Base-by-base conservation (phyloP, 1,140 invertebrate genomes). In the Batillaria attramentaria region DNA sequence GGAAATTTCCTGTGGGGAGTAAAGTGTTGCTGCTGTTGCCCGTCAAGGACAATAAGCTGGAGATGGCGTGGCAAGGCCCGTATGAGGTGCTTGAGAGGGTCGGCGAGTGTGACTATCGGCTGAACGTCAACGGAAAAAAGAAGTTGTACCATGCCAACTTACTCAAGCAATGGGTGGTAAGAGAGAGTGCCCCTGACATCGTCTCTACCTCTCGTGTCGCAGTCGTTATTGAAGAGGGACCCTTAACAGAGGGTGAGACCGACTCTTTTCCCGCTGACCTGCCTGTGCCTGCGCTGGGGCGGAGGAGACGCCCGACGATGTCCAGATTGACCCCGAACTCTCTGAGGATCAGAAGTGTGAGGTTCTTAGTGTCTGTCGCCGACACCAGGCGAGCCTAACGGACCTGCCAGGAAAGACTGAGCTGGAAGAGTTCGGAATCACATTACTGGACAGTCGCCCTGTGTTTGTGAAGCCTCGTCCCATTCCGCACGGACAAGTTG, bases 401-500 rank as follows among this genome's bases (percentile, higher is more conserved):
- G 79, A 81, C 42, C 1, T 76, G 18, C 83, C 81, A 6, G 79
- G 78, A 1, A 62, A 72, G 10, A 80, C 83, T 2, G 50, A 78
- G 35, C 39, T 83, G 6, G 79, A 75, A 3, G 62, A 83, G 43
- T 80, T 80, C 57, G 39, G 73, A 0, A 81, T 86, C 2, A 76
- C 66, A 24, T 8, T 82, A 0, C 79, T 41, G 2, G 42, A 72
- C n/a, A 13, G 72, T 24, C 65, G n/a, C 39, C 82, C 84, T 8
- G 73, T 85, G 20, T 80, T 79, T 39, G 41, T 79, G 28, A 74
- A 79, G 33, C 80, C 77, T 13, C 84, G 79, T 65, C 83, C 88
- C 8, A 81, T 92, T 35, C 90, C 90, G 6, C 90, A 87, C 79
- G 86, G 88, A 10, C 66, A 92, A 3, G 87, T 81, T 77, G 78